phyloP scores from a whole-genome alignment of 2,797 vertebrate species.

The Amniataba percoides region DNA sequence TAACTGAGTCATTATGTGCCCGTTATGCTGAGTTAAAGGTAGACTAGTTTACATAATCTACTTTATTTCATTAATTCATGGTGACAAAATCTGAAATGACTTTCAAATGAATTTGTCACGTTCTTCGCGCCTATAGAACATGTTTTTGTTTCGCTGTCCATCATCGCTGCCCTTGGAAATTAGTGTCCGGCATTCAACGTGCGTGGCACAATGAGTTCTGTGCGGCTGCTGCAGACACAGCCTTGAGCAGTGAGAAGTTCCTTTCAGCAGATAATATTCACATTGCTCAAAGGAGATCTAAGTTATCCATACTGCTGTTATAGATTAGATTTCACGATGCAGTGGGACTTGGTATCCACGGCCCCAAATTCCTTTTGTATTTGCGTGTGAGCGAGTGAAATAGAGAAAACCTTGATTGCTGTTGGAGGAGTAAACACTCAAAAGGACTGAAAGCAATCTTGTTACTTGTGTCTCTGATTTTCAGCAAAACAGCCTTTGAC shows the following conservation, averaged over 20 bases:
- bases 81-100: conserved; percentile 36
- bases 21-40: conserved; percentile 6
- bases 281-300: conserved; percentile 45
- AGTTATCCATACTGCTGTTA: conserved; percentile 2
- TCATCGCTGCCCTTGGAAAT: conserved; percentile 41
- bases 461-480: conserved; percentile 55
- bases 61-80: conserved; percentile 26
- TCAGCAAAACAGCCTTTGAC: conserved; percentile 37
- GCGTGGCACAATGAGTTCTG: conserved; percentile 29
- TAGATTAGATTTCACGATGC: conserved; percentile 39
- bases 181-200: conserved; percentile 34
- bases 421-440: conserved; percentile 48
- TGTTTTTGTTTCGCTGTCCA: conserved; percentile 24
- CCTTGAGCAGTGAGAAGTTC: conserved; percentile 45
- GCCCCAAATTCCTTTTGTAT: conserved; percentile 33
- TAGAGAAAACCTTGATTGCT: conserved; percentile 48
- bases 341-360: not conserved
- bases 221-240: conserved; percentile 37
- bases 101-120: conserved; percentile 38
- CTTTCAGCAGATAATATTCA: conserved; percentile 57
- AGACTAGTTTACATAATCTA: conserved; percentile 12
- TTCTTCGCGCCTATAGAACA: conserved; percentile 30
- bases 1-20: not conserved
- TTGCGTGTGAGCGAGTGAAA: conserved; percentile 49
- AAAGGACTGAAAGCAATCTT: conserved; percentile 43